Percentiles rank a stretch among this genome's conserved stretches.
These are phyloP conservation scores for Chanos chanos DNA, from an alignment of 2,797 vertebrate species.

Conservation along the genomic window DNA sequence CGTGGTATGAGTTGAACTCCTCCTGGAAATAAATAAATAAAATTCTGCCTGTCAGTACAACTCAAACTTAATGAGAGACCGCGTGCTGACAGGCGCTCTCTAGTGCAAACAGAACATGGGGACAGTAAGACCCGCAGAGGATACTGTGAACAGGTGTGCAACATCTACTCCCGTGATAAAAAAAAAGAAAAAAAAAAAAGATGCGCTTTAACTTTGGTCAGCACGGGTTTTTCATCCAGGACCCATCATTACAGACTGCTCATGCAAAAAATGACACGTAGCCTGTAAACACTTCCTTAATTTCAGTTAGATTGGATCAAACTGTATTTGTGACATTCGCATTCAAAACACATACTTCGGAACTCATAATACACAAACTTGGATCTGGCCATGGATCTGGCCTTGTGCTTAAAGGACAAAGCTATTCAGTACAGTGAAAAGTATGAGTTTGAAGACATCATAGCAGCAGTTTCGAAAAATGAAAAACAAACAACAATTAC, in stretches of 20 bases:
- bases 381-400: no score
- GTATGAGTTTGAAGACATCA: no score
- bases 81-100: constrained; percentile 64
- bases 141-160: constrained; percentile 41
- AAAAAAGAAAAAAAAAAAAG: no score
- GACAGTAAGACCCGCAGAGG: constrained; percentile 46
- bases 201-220: constrained; percentile 3
- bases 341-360: no score
- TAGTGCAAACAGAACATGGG: constrained; percentile 44
- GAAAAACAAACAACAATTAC: not conserved
- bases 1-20: no score
- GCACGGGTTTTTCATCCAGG: constrained; percentile 35
- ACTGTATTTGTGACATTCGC: no score
- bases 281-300: not conserved
- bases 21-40: no score
- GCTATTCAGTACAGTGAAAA: no score
- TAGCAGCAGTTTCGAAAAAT: not conserved
- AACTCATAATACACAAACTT: no score
- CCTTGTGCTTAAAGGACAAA: no score
- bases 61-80: constrained; percentile 34
- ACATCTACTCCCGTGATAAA: no score
- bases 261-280: constrained; percentile 11
- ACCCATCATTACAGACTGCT: constrained; percentile 24
- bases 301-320: no score
- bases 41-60: constrained; percentile 53